phyloP scores from a whole-genome alignment of 2,113 vertebrate species.

The Ploceus nigricollis region DNA sequence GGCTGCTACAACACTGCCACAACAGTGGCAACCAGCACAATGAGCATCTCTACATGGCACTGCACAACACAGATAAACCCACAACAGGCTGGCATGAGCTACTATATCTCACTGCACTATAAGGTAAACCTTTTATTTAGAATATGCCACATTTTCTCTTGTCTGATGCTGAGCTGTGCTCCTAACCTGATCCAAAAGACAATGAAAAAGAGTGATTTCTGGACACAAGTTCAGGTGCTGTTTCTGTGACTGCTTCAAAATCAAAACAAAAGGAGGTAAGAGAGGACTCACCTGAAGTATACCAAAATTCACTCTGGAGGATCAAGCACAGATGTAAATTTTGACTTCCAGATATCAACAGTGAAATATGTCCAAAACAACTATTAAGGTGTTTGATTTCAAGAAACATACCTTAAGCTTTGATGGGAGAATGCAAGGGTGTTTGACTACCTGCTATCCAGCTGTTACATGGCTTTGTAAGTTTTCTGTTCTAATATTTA shows the following conservation, averaged over 20 bases:
- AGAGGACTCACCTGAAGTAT: background rate
- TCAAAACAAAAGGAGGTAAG: background rate
- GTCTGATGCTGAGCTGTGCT: background rate
- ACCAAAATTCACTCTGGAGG: background rate
- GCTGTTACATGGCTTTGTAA: background rate
- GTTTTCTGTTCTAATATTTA: background rate
- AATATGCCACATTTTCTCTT: background rate
- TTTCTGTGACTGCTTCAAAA: background rate
- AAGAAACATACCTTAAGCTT: background rate
- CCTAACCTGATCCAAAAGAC: background rate
- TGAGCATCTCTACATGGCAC: background rate
- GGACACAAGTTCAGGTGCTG: background rate
- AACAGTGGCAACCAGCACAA: too few relatives aligned
- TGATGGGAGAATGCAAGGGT: background rate
- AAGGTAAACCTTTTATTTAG: background rate
- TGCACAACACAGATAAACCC: background rate
- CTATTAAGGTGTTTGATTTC: background rate
- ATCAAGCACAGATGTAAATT: background rate
- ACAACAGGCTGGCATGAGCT: background rate
- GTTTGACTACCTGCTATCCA: background rate
- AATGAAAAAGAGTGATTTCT: background rate
- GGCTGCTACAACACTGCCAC: background rate
- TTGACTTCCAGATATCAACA: background rate
- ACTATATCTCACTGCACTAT: background rate
- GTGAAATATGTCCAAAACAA: background rate